Conservation (phyloP, 2,888 invertebrate genomes). For the Hylaea fasciaria region DNA sequence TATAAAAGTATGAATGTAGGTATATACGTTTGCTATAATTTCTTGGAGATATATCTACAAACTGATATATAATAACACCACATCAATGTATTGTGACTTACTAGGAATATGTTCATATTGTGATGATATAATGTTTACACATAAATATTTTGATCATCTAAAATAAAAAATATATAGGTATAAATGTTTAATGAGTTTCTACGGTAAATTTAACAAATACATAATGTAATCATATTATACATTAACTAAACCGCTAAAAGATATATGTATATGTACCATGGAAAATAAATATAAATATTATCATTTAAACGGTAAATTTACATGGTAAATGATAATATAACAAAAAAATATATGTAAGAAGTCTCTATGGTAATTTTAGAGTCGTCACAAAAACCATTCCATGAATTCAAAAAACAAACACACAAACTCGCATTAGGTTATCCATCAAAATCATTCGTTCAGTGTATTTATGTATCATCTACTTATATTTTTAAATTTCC, state of each 20-base stretch:
- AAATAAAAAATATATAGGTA: neutral
- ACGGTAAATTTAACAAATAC: neutral
- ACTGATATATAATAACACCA: constrained; percentile 16
- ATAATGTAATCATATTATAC: constrained; percentile 3
- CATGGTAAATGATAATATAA: constrained; percentile 1
- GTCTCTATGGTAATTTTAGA: neutral
- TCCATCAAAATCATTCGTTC: constrained; percentile 16
- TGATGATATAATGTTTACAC: constrained; percentile 1
- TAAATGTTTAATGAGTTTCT: neutral
- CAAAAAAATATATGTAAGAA: neutral
- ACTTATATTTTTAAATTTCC: too few relatives aligned
- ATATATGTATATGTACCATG: too few relatives aligned
- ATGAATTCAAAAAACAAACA: constrained; percentile 32
- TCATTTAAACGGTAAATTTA: neutral
- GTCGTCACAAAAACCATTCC: constrained; percentile 33
- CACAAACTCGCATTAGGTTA: constrained; percentile 42
- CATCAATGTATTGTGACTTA: constrained; percentile 28
- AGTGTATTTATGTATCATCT: constrained; percentile 1
- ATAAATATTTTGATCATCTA: neutral
- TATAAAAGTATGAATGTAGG: too few relatives aligned
- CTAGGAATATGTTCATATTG: constrained; percentile 6
- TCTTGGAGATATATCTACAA: constrained; percentile 20
- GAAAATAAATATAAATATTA: too few relatives aligned
- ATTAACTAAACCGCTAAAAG: neutral
- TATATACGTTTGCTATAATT: too few relatives aligned